These are phyloP conservation scores for Formica selysi DNA, from an alignment of 1,140 invertebrate species.

Conservation along the genomic window DNA sequence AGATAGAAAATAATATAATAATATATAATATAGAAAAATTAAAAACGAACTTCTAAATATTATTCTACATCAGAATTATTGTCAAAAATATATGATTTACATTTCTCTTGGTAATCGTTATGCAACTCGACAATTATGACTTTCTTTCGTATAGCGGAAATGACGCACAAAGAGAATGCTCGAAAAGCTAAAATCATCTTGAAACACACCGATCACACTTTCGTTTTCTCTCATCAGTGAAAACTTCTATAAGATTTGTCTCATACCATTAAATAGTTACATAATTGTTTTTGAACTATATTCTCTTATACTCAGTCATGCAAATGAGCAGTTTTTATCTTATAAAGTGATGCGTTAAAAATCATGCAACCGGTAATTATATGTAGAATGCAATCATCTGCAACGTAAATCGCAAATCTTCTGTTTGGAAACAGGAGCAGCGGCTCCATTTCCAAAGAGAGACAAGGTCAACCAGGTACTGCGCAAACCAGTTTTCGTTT, in stretches of 20 bases:
- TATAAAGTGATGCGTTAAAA: background rate
- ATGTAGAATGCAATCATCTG: constrained; percentile 6
- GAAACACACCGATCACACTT: constrained; percentile 7
- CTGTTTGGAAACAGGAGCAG: constrained; percentile 48
- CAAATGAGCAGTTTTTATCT: background rate
- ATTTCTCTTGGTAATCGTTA: constrained; percentile 21
- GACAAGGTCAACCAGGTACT: constrained; percentile 69
- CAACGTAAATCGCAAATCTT: background rate
- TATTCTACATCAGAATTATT: background rate
- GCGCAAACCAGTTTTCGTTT: constrained; percentile 75
- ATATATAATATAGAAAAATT: background rate
- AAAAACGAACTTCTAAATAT: background rate
- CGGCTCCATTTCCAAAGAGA: constrained; percentile 74
- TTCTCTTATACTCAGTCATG: background rate
- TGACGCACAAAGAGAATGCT: constrained; percentile 22
- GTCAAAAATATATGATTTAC: constrained; percentile 19
- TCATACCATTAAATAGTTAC: background rate
- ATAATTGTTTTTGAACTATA: constrained; percentile 24
- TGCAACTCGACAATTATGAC: constrained; percentile 40
- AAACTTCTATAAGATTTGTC: background rate
- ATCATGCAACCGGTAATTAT: background rate
- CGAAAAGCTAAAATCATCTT: constrained; percentile 29
- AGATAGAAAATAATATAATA: background rate
- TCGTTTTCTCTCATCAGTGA: constrained; percentile 30
- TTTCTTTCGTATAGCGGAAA: constrained; percentile 33